Conservation (phyloP, 2,113 vertebrate genomes). For the Alligator mississippiensis region DNA sequence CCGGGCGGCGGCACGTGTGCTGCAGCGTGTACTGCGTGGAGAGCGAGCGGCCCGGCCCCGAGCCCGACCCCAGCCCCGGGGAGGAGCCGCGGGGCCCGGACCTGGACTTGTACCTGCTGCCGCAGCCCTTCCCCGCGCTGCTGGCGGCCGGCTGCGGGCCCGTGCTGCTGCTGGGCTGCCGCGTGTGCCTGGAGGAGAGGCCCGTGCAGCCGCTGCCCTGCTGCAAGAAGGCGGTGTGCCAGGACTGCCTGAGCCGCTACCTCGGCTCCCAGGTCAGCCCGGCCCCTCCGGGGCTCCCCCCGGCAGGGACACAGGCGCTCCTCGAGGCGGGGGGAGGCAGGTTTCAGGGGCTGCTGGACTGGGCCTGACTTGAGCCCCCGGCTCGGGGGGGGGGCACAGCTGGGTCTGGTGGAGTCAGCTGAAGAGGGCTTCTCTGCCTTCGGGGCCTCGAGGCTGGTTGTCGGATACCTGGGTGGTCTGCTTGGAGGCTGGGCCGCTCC, state of each 20-base stretch:
- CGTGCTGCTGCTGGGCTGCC: conserved; percentile 85
- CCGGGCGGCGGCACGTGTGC: conserved; percentile 82
- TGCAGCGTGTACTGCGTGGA: conserved; percentile 88
- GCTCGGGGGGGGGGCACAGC: no score
- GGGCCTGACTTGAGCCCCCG: not conserved
- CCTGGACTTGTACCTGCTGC: conserved; percentile 75
- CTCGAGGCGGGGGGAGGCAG: not conserved
- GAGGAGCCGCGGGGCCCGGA: conserved; percentile 13
- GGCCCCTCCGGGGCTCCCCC: not conserved
- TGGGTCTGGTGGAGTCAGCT: accelerated
- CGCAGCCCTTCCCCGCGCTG: conserved; percentile 82
- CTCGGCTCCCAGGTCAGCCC: conserved; percentile 90
- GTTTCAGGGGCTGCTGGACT: not conserved
- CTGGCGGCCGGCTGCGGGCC: conserved; percentile 76
- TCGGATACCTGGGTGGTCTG: no score
- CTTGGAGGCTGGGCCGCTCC: no score
- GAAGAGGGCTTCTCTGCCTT: no score
- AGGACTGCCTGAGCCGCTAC: conserved; percentile 93
- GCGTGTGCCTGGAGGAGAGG: conserved; percentile 93
- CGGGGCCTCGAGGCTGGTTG: no score
- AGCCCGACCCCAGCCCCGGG: not conserved
- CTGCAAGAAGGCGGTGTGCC: conserved; percentile 95
- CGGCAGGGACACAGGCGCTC: not conserved
- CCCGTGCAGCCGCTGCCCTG: conserved; percentile 89
- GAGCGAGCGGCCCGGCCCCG: conserved; percentile 71